These are phyloP conservation scores for Drosophila limbata DNA, from an alignment of 2,888 invertebrate genomes.

Conservation along the genomic window DNA sequence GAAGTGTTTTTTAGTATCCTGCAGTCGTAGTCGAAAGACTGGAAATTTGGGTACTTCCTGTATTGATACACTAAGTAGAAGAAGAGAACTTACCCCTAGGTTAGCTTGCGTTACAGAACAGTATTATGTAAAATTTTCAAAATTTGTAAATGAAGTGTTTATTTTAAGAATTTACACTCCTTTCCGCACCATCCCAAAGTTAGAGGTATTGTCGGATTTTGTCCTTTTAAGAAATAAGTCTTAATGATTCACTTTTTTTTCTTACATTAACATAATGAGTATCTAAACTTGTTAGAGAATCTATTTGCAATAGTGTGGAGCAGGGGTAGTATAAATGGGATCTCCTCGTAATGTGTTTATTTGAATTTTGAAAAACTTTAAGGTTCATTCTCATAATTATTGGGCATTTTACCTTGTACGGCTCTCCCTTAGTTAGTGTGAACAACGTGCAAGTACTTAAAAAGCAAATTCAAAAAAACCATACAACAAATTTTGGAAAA, in stretches of 20 bases:
- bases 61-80: no score
- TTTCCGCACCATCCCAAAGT: no score
- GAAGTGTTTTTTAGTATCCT: no score
- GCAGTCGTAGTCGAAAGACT: no score
- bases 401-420: not conserved
- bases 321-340: no score
- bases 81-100: not conserved
- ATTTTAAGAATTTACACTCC: not conserved
- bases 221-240: not conserved
- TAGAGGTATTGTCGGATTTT: no score
- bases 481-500: conserved; percentile 5
- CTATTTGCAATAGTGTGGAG: not conserved
- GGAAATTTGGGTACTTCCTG: no score
- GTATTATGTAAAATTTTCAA: not conserved
- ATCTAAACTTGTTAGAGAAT: not conserved
- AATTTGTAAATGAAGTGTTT: not conserved
- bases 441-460: not conserved
- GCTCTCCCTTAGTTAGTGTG: not conserved
- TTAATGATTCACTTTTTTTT: not conserved
- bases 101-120: not conserved
- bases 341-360: not conserved
- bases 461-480: not conserved
- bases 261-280: not conserved
- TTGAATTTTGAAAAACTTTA: not conserved
- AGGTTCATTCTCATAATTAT: not conserved